Evolutionary conservation across 2,888 invertebrate genomes (phyloP).

Genomic region (Cyrtodaria siliqua): DNA sequence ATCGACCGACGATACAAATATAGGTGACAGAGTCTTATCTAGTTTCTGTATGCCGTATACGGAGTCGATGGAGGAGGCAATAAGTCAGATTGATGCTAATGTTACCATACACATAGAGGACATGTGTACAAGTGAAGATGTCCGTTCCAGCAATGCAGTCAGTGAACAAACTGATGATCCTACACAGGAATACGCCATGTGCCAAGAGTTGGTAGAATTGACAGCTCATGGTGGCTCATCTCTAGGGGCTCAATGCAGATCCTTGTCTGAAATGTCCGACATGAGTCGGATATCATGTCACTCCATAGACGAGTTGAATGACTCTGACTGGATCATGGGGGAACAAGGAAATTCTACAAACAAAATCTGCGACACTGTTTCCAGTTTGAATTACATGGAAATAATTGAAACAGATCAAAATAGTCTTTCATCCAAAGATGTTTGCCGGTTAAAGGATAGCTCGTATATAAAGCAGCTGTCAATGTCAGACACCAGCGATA

Average conservation of each 20-base stretch:
- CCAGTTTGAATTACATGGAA: no score
- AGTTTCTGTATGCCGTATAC: no score
- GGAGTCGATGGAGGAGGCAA: slow-evolving; percentile 4
- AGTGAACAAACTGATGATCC: slow-evolving; percentile 1
- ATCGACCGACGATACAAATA: no score
- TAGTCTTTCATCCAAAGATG: no score
- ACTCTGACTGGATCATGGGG: not conserved
- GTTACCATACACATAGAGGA: slow-evolving; percentile 17
- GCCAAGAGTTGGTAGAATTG: slow-evolving; percentile 39
- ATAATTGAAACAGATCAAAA: no score
- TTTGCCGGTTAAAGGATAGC: not conserved
- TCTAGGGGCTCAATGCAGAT: no score
- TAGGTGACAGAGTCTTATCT: no score
- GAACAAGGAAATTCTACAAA: no score
- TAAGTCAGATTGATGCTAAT: slow-evolving; percentile 27
- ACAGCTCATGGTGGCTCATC: not conserved
- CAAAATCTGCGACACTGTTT: no score
- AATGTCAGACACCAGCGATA: slow-evolving; percentile 39
- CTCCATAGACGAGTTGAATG: slow-evolving; percentile 44
- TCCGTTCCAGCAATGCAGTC: no score
- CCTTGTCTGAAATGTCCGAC: slow-evolving; percentile 6
- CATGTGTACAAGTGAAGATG: not conserved
- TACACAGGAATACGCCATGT: slow-evolving; percentile 43
- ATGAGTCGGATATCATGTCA: slow-evolving; percentile 45
- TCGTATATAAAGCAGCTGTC: slow-evolving; percentile 26